Evolutionary conservation across 2,113 vertebrate species (phyloP), one percentile per base, ranked within the genome.

Genomic region (Nycticryphes semicollaris): DNA sequence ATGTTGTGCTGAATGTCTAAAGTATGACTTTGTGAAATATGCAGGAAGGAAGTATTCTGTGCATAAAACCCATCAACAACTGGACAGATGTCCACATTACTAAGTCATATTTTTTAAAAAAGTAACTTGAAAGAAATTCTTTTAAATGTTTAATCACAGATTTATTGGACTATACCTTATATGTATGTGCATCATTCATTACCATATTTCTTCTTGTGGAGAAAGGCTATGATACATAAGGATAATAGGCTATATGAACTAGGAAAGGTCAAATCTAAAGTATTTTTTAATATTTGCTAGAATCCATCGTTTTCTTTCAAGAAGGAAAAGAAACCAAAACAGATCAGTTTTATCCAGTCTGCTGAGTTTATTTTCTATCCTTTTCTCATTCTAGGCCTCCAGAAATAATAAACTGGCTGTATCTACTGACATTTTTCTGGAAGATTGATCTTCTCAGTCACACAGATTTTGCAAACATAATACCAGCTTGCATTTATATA

Each of bases 391-490:
- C 87, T 89, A 1, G 0, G 50, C 67, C 80, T 94, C 75, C 77
- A 88, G 79, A 97, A 96, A 86, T 85, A 97, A 96, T 92, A 92
- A 96, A 94, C 51, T 90, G 70, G 74, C 76, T 94, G 68, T 77
- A 95, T 89, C 79, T 94, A 68, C 86, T 85, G 95, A 96, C 88
- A 95, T 93, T 95, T 90, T 96, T 92, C 95, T 91, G 90, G 70
- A 91, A 97, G 90, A 93, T 28, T 88, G 84, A 97, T 96, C 79
- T 90, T 96, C 64, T 90, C 83, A 91, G 75, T 92, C 67, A 87
- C 76, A 83, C 43, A 86, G 75, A 77, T 91, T 94, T 94, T 88
- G 66, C 81, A 96, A 96, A 91, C 56, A 84, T 91, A 95, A 88
- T 84, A 94, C 60, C 83, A 90, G 41, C 63, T 93, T 92, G 93